These are phyloP conservation scores for Drosophila falleni DNA, from an alignment of 2,888 invertebrate species.

Conservation along the genomic window DNA sequence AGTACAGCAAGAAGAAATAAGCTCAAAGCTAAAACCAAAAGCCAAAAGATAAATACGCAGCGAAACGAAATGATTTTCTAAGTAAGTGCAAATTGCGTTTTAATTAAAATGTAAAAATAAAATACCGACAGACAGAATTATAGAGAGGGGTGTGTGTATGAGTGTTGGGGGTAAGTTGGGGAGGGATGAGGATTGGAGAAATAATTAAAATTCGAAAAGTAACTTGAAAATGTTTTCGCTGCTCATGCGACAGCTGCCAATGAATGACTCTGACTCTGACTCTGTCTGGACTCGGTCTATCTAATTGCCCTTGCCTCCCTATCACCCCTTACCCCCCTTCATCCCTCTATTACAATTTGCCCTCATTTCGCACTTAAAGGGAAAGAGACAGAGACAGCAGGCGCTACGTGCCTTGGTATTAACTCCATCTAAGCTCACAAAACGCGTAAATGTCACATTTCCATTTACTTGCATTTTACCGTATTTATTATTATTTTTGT, in stretches of 20 bases:
- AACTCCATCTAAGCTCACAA: constrained; percentile 75
- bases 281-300: constrained; percentile 14
- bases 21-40: constrained; percentile 54
- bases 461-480: constrained; percentile 70
- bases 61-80: constrained; percentile 77
- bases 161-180: not conserved
- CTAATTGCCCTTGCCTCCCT: constrained; percentile 7
- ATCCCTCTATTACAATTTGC: constrained; percentile 2
- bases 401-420: constrained; percentile 74
- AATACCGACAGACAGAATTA: constrained; percentile 12
- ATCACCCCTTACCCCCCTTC: not conserved
- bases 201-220: constrained; percentile 79
- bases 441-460: constrained; percentile 79
- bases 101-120: constrained; percentile 80
- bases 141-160: not conserved
- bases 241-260: constrained; percentile 65
- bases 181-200: constrained; percentile 34
- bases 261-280: constrained; percentile 15
- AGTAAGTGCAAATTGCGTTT: constrained; percentile 80
- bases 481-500: constrained; percentile 72
- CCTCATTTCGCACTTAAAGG: not conserved
- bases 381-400: not conserved
- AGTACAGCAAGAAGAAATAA: not conserved
- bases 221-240: constrained; percentile 68
- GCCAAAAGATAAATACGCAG: constrained; percentile 66